Evolutionary conservation across 2,113 vertebrate genomes (phyloP), one percentile per base, ranked within the genome.

Genomic region (Leptosomus discolor): DNA sequence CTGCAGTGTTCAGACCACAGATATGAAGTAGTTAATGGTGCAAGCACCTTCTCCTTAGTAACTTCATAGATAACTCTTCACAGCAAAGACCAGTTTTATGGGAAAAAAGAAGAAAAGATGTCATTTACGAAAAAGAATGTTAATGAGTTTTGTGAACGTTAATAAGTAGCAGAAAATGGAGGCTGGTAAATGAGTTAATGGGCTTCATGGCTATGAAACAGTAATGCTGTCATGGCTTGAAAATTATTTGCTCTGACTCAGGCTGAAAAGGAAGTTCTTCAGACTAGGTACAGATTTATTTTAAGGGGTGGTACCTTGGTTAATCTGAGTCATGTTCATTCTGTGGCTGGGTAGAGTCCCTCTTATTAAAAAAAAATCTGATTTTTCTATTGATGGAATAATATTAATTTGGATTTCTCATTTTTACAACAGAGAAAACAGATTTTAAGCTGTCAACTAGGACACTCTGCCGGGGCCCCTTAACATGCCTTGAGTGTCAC

Each of bases 241-340:
- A 96, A 88, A 7, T 37, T 94, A 64, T 24, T 89, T 91, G 23
- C 30, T 95, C 34, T 96, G 91, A 84, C 51, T 94, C 60, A 92
- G 37, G 58, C 54, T 88, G 82, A 79, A 88, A 92, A 85, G 50
- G 92, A 92, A 92, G 60, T 76, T 92, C 54, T 92, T 79, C 75
- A 88, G 71, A 85, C 69, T 65, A 63, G 60, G 71, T 80, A 74
- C 18, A 77, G 64, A 54, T 78, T 73, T 94, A 41, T 95, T 95
- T 96, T 70, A 90, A 86, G 79, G 53, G 58, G 26, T 91, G 75
- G 32, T 36, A 92, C 21, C 20, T 92, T 80, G 82, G 67, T 70
- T 92, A 90, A 88, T 88, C 82, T 85, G 78, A 95, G 70, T 94
- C 88, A 92, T 80, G 27, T 73, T 88, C 45, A 64, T 6, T 37